phyloP scores from a whole-genome alignment of 2,888 invertebrate genomes.

The Microctonus aethiopoides region DNA sequence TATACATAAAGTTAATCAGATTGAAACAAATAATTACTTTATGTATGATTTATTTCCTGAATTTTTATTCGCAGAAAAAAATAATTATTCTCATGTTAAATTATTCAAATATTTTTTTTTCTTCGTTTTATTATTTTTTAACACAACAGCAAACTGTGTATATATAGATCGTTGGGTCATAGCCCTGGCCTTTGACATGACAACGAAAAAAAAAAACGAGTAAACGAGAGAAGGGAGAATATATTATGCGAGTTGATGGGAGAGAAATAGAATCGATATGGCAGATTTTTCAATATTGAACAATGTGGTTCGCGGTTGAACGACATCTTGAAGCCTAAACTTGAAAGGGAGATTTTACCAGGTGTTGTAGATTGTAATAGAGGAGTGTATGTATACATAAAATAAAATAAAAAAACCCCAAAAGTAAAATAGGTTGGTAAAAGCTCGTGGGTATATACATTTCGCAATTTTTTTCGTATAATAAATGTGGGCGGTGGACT shows the following conservation, averaged over 20 bases:
- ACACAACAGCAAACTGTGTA: neutral
- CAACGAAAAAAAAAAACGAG: neutral
- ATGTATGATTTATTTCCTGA: too few relatives aligned
- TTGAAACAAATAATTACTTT: too few relatives aligned
- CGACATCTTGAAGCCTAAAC: neutral
- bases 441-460: neutral
- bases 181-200: constrained; percentile 46
- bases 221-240: constrained; percentile 34
- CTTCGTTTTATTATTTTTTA: neutral
- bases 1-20: neutral
- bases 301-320: constrained; percentile 16
- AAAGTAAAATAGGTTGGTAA: neutral
- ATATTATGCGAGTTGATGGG: too few relatives aligned
- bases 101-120: neutral
- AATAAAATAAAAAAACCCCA: neutral
- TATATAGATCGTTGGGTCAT: constrained; percentile 38
- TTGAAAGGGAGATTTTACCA: neutral
- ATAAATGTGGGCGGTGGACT: neutral
- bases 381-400: too few relatives aligned
- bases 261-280: neutral
- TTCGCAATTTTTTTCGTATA: neutral
- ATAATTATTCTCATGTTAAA: neutral
- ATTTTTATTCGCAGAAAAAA: neutral
- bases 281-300: constrained; percentile 32
- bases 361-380: neutral